These are phyloP conservation scores for Chlamydotis undulata DNA, from an alignment of 2,113 vertebrate species.

Conservation along the genomic window DNA sequence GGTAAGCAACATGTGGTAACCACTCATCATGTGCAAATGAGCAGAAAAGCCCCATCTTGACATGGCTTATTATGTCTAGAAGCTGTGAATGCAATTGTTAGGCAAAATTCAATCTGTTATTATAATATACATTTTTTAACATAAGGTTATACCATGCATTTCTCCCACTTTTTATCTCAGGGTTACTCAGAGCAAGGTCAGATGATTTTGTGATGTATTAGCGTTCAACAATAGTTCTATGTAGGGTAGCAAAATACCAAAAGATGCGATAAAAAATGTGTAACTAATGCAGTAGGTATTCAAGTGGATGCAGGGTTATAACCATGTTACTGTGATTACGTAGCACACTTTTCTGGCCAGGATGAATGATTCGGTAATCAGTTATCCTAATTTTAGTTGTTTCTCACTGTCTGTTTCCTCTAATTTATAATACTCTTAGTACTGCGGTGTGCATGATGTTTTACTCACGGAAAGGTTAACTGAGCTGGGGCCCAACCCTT, in stretches of 20 bases:
- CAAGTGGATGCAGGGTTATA: background rate
- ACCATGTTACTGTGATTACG: background rate
- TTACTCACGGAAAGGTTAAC: background rate
- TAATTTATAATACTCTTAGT: background rate
- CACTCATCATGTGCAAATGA: slow-evolving; percentile 69
- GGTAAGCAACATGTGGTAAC: slow-evolving; percentile 71
- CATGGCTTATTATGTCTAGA: slow-evolving; percentile 46
- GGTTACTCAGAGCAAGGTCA: background rate
- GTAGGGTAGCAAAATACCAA: background rate
- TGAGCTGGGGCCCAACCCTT: background rate
- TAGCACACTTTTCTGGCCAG: background rate
- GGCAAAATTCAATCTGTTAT: slow-evolving; percentile 9
- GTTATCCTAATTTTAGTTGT: background rate
- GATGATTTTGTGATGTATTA: background rate
- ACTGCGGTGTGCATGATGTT: background rate
- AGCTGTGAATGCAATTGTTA: slow-evolving; percentile 44
- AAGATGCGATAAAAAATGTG: background rate
- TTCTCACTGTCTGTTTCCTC: background rate
- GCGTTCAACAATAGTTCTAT: background rate
- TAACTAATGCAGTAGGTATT: background rate
- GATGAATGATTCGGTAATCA: background rate
- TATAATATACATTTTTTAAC: background rate
- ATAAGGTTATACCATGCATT: background rate
- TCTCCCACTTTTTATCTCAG: background rate
- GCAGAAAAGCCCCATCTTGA: slow-evolving; percentile 61